phyloP scores from a whole-genome alignment of 2,797 vertebrate species.

The Aulostomus chinensis region DNA sequence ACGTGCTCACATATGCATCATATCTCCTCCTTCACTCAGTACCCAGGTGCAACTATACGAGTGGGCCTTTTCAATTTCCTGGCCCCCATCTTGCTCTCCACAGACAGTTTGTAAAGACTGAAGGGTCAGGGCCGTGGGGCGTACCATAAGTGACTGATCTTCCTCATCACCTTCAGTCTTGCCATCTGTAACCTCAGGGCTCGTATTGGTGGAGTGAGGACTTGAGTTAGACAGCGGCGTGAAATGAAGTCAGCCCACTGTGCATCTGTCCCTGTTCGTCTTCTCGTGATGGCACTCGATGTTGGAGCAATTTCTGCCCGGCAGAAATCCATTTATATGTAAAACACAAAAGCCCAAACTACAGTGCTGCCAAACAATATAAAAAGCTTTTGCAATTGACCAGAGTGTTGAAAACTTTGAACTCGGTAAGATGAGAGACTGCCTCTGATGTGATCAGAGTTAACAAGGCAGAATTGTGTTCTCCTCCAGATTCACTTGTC shows the following conservation, averaged over 20 bases:
- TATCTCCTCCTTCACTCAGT: neutral
- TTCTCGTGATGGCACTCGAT: conserved; percentile 1
- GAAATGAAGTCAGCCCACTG: conserved; percentile 27
- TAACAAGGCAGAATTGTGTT: conserved; percentile 26
- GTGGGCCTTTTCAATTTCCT: conserved; percentile 15
- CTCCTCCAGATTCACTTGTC: conserved; percentile 10
- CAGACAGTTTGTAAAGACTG: conserved; percentile 19
- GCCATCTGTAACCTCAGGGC: conserved; percentile 12
- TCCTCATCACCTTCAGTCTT: conserved; percentile 21
- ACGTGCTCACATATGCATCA: neutral
- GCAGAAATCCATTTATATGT: conserved; percentile 38
- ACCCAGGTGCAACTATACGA: neutral
- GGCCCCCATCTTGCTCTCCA: conserved; percentile 2
- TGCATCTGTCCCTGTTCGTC: neutral
- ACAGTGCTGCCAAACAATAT: conserved; percentile 8
- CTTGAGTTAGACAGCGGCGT: conserved; percentile 10
- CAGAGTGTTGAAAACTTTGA: conserved; percentile 27
- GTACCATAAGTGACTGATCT: conserved; percentile 24
- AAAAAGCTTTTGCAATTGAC: conserved; percentile 22
- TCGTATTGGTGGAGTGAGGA: conserved; percentile 2
- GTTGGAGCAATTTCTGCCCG: conserved; percentile 16
- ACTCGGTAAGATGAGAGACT: conserved; percentile 17
- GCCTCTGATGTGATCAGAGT: conserved; percentile 30
- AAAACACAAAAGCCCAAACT: conserved; percentile 9
- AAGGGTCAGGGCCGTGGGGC: conserved; percentile 21